Conservation (phyloP, 2,888 invertebrate species). For the Philereme vetulata region DNA sequence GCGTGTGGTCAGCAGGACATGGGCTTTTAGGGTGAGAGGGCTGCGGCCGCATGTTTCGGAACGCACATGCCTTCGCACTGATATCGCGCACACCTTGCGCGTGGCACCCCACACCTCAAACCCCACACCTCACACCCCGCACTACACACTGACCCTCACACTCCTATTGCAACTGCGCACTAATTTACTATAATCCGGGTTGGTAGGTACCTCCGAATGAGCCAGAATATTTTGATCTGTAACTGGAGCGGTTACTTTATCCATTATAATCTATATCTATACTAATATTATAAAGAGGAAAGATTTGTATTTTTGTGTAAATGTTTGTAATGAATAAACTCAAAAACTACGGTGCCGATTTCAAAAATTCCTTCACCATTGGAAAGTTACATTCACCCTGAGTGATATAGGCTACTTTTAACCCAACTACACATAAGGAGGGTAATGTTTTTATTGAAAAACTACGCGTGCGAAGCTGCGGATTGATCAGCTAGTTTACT, state of each 20-base stretch:
- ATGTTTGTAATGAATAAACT: too few relatives aligned
- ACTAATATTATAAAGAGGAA: too few relatives aligned
- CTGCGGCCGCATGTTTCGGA: constrained; percentile 67
- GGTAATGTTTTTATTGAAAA: too few relatives aligned
- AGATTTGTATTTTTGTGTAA: too few relatives aligned
- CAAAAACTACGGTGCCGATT: too few relatives aligned
- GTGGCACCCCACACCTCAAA: constrained; percentile 53
- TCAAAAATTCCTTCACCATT: too few relatives aligned
- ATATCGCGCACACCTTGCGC: constrained; percentile 81
- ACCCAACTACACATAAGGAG: too few relatives aligned
- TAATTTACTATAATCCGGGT: constrained; percentile 21
- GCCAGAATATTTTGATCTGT: not conserved
- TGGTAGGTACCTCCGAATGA: constrained; percentile 5
- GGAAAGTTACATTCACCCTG: too few relatives aligned
- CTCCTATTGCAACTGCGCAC: constrained; percentile 51
- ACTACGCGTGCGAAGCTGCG: too few relatives aligned
- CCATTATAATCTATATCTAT: constrained; percentile 29
- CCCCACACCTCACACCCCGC: constrained; percentile 25
- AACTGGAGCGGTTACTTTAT: constrained; percentile 10
- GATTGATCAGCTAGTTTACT: too few relatives aligned
- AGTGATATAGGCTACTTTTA: too few relatives aligned
- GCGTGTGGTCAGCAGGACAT: constrained; percentile 56
- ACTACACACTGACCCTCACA: constrained; percentile 62
- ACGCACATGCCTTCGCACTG: constrained; percentile 77
- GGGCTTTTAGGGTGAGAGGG: constrained; percentile 55